These are phyloP conservation scores for Sacculina carcini DNA, from an alignment of 2,888 invertebrate genomes.

Conservation along the genomic window DNA sequence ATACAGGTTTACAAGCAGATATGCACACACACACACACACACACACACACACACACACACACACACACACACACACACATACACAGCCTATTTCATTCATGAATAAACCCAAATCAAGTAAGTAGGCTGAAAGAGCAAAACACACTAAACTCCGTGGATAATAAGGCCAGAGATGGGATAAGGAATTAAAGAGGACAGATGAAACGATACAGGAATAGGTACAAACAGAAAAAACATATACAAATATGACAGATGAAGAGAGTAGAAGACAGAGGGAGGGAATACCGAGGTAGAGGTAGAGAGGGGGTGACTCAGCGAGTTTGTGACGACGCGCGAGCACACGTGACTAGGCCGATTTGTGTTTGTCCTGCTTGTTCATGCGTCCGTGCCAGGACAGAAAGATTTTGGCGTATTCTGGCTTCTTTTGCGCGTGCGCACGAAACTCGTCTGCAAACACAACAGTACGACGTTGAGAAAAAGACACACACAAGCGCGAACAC, in stretches of 20 bases:
- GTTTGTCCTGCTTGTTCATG: conserved; percentile 19
- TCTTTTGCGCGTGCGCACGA: conserved; percentile 17
- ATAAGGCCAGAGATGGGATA: no score
- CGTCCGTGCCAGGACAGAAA: conserved; percentile 16
- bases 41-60: neutral
- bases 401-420: conserved; percentile 21
- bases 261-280: conserved; percentile 8
- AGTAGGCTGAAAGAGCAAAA: no score
- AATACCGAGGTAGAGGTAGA: conserved; percentile 14
- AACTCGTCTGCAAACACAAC: conserved; percentile 19
- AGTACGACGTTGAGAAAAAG: neutral
- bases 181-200: no score
- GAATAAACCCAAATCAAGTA: neutral
- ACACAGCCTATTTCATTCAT: neutral
- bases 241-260: neutral
- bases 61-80: conserved; percentile 1
- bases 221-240: neutral
- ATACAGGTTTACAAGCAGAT: neutral
- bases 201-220: neutral
- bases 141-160: no score
- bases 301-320: conserved; percentile 8
- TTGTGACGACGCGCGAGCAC: neutral
- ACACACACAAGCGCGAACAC: neutral
- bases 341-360: neutral
- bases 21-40: neutral